Evolutionary conservation across 2,113 vertebrate species (phyloP), one percentile per base, ranked within the genome.

Genomic region (Corythoichthys intestinalis): DNA sequence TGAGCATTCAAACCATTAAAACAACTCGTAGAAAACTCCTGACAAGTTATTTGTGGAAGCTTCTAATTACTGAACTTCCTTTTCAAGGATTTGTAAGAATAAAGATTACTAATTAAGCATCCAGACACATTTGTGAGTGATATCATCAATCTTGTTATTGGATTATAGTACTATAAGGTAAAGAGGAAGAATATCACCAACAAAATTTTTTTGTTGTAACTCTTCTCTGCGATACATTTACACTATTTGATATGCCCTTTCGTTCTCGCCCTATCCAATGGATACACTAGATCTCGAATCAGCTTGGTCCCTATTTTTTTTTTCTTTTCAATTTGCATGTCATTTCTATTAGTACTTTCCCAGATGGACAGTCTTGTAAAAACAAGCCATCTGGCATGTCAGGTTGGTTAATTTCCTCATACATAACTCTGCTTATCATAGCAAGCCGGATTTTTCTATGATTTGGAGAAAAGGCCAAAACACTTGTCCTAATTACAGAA

Each of bases 11-110:
- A 65, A 56, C 14, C 73, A 58, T 49, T 47, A 72, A 13, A 77
- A 73, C 74, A 61, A 52, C 67, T 72, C 69, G 2, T 50, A 74
- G 73, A 69, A 65, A 73, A 79, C 56, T 37, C 12, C 34, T 67
- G 60, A 60, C 60, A 62, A 69, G 80, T 20, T n/a, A 11, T 62
- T 12, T 62, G 17, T 7, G 17, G 38, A 62, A 20, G 39, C 17
- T 44, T 44, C 8, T 44, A 11, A 60, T 41, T 20, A 2, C 12
- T 4, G 39, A 6, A 6, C 20, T 56, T 34, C 53, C 7, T 11
- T 58, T 58, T 12, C 35, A 58, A 58, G 12, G 12, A 58, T 58
- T 62, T 62, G 14, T 39, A 15, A 39, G 37, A 39, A 41, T 41
- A 11, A 1, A 2, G 4, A 2, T 38, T 44, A n/a, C 7, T 0